Conservation (phyloP, 2,113 vertebrate species). For the Cynopterus brachyotis region DNA sequence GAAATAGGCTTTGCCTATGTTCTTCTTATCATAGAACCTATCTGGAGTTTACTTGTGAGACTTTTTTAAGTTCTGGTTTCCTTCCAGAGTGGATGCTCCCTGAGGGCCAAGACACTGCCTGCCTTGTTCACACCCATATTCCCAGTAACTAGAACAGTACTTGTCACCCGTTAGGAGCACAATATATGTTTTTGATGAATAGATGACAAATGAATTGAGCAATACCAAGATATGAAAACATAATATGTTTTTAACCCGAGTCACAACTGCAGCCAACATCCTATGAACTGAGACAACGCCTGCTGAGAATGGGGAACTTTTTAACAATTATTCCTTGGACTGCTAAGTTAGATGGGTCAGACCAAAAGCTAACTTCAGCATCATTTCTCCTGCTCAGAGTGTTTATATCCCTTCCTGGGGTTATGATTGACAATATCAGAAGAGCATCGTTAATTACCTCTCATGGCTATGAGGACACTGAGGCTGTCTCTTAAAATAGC, state of each 20-base stretch:
- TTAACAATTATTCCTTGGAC: background rate
- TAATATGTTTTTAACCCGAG: background rate
- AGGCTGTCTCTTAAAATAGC: background rate
- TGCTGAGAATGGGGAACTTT: background rate
- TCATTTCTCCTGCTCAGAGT: background rate
- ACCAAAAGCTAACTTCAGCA: background rate
- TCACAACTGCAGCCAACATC: background rate
- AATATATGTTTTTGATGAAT: background rate
- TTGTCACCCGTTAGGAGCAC: background rate
- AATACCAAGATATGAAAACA: background rate
- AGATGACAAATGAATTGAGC: background rate
- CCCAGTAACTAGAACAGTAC: background rate
- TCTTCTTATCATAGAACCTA: background rate
- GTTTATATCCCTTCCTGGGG: background rate
- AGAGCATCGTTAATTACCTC: background rate
- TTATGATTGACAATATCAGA: background rate
- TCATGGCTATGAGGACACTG: background rate
- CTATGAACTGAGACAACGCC: background rate
- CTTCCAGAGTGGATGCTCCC: slow-evolving; percentile 1
- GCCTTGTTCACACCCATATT: background rate
- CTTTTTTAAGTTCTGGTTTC: background rate
- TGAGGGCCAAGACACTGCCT: background rate
- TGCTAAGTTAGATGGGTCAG: background rate
- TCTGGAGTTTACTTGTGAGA: background rate
- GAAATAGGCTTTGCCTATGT: background rate